phyloP scores from a whole-genome alignment of 2,888 invertebrate species.

The Drosophila paranaensis region DNA sequence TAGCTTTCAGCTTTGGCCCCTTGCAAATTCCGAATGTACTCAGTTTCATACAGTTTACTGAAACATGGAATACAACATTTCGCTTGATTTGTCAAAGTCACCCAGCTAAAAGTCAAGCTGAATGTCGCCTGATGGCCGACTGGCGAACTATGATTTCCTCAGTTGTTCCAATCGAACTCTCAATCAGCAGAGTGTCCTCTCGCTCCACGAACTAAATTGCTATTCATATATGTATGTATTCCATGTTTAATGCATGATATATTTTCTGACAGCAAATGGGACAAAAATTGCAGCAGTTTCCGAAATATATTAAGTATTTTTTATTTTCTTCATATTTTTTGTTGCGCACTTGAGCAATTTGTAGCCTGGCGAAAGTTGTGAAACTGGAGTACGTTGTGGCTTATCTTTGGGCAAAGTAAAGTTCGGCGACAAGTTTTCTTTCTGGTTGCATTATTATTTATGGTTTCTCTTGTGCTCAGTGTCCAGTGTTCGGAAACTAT shows the following conservation, averaged over 20 bases:
- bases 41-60: neutral
- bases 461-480: neutral
- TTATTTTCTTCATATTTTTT: neutral
- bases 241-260: conserved; percentile 3
- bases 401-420: conserved; percentile 16
- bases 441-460: conserved; percentile 10
- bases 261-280: neutral
- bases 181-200: neutral
- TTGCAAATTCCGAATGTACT: conserved; percentile 7
- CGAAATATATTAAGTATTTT: conserved; percentile 6
- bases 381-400: conserved; percentile 8
- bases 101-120: conserved; percentile 1
- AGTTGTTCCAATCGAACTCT: conserved; percentile 14
- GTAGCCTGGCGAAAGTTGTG: neutral
- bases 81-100: neutral
- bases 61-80: neutral
- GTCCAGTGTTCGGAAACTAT: conserved; percentile 20
- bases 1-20: neutral
- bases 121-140: conserved; percentile 38
- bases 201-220: conserved; percentile 18
- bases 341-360: neutral
- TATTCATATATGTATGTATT: conserved; percentile 34
- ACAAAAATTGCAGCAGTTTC: neutral
- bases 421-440: conserved; percentile 4
- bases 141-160: neutral